Base-by-base conservation (phyloP, 2,888 invertebrate genomes). In the Nasonia oneida region DNA sequence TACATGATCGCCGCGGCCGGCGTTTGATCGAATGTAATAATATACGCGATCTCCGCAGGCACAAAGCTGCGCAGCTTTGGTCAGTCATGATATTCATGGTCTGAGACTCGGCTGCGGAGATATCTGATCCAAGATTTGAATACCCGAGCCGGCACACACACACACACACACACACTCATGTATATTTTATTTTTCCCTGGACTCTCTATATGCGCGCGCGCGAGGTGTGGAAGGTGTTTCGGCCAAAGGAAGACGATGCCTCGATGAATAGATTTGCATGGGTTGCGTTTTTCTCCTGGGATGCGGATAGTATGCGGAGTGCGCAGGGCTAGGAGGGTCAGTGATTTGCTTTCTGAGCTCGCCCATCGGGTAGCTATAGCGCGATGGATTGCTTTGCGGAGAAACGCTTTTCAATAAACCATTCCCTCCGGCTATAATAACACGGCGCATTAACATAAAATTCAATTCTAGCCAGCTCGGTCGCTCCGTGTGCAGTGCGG, bases 71-170 rank as follows among this genome's bases (percentile, higher is more conserved):
- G 29, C 29, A n/a, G 15, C 64, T 71, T 73, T 80, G 83, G 86
- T 87, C 87, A 87, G 91, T 91, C 91, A 93, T 92, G 92, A 92
- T 93, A 93, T 93, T 93, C 93, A 93, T 93, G 93, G 92, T 90
- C 89, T 91, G 93, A 92, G 93, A 93, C 92, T 91, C 90, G 90
- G 90, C 90, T 90, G 39, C 39, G 50, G 89, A 89, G 91, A 91
- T 92, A 92, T 93, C 92, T 90, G 92, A 93, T 92, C 92, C 89
- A 90, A 90, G 90, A 93, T 93, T 93, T 93, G 93, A 93, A 93
- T 93, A 93, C 81, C 73, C 77, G 71, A 23, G 6, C n/a, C n/a
- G 37, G 39, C n/a, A 14, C 33, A 70, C 23, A 29, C 53, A 90
- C 89, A 89, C 87, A 23, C 23, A 23, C 23, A 90, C 90, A 90